These are phyloP conservation scores for Sturnira hondurensis DNA, from an alignment of 2,113 vertebrate genomes.

Conservation along the genomic window DNA sequence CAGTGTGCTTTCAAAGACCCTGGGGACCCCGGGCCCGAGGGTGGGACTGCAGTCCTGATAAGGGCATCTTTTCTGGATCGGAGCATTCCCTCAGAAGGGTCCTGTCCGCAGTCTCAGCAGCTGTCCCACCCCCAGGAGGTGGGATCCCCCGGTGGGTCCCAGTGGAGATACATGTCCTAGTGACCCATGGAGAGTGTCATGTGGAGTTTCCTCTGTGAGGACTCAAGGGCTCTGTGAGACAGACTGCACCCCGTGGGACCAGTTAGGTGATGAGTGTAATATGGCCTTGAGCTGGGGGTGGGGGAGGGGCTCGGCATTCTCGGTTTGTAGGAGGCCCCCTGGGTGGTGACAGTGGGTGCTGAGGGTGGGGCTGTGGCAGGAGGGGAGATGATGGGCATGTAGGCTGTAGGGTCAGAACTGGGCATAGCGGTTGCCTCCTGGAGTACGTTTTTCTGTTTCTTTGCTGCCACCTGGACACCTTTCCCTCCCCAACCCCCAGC, in stretches of 20 bases:
- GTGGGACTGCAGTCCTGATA: not conserved
- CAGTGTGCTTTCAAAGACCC: rapidly evolving
- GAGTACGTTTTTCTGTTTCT: not conserved
- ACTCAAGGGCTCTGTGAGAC: not conserved
- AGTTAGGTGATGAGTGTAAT: not conserved
- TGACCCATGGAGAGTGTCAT: too few relatives aligned
- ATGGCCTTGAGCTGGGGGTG: too few relatives aligned
- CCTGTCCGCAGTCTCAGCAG: not conserved
- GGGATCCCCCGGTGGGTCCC: not conserved
- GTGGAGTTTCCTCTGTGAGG: not conserved
- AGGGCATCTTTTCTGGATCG: not conserved
- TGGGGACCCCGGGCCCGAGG: rapidly evolving
- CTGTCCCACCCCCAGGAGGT: not conserved
- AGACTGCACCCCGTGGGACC: too few relatives aligned
- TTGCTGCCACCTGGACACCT: not conserved
- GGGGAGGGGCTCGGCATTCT: not conserved
- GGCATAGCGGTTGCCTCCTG: not conserved
- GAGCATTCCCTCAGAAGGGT: not conserved
- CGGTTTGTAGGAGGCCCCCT: not conserved
- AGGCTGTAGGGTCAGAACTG: not conserved
- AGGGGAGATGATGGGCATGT: not conserved
- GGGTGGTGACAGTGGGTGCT: not conserved
- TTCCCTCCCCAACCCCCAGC: too few relatives aligned
- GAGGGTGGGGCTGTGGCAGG: not conserved
- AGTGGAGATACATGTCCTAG: not conserved